Base-by-base conservation (phyloP, 1,140 invertebrate species). In the Drosophila orosa region DNA sequence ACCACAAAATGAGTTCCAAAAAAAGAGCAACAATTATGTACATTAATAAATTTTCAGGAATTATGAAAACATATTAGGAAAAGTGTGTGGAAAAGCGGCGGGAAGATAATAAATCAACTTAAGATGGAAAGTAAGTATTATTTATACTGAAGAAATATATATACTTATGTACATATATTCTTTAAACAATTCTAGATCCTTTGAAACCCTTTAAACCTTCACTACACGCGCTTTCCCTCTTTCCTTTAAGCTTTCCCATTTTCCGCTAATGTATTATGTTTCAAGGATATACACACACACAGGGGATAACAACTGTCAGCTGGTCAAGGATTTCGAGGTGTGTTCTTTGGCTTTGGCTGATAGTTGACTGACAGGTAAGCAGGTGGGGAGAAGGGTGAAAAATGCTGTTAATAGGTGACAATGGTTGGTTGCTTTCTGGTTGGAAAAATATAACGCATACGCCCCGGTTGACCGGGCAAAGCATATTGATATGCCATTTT, bases 291-390 rank as follows among this genome's bases (percentile, higher is more conserved):
- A 42, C 8, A 24, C 40, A 33, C 39, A 22, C 17, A 48, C 52
- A 75, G 19, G 42, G 67, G 73, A 44, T 68, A 76, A 77, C 62
- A 74, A 37, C 71, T 58, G 74, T 54, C 62, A 40, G 54, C 73
- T 76, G 60, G 79, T 83, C 83, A 87, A 87, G 84, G 84, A 77
- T 80, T 74, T 73, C 54, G 29, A 83, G 83, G 84, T 80, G 83
- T 87, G 82, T 87, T 37, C 39, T 61, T 31, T 55, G 37, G 45
- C 31, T 54, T 57, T 50, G 9, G 44, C 39, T 24, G 45, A 39
- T 69, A 44, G 74, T 56, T 80, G 76, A 71, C 7, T 71, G 67
- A 57, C 50, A 58, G 65, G 29, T 24, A 5, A n/a, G 29, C 58
- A 27, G 35, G 24, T n/a, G 7, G 42, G 0, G 12, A 4, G 31